Base-by-base conservation (phyloP, 2,113 vertebrate genomes). In the Mormyrus iriodes region DNA sequence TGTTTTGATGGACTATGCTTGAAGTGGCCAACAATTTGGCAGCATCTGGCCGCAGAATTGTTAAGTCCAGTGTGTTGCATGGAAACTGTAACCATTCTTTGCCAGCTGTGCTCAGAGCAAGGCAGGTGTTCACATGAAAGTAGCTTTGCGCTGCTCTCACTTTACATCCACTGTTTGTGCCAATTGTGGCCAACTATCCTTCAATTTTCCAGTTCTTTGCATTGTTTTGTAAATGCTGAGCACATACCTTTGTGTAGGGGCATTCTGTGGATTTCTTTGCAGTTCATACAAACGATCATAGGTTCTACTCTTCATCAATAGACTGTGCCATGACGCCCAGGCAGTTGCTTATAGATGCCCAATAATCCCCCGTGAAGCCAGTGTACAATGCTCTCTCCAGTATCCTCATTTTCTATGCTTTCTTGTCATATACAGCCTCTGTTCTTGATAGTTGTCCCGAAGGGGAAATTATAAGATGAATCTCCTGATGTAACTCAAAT, bases 71-170 rank as follows among this genome's bases (percentile, higher is more conserved):
- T 39, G 69, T 44, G 19, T 27, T 48, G 65, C 51, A 89, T 49
- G 17, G 42, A 90, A 49, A 90, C 85, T 12, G 69, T 86, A 39
- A 89, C 58, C 15, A 84, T 91, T 89, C 87, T n/a, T n/a, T n/a
- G n/a, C n/a, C 89, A 89, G 49, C 88, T 91, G 93, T 93, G 91
- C 91, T 94, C 91, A 5, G 55, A 83, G 87, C 39, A 88, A 48
- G 39, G 21, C 49, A 82, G 48, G 55, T 92, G 89, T 55, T 76
- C 69, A 90, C 86, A 88, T 31, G 27, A 35, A 79, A 88, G 69
- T 85, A 48, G 46, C 88, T 86, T 91, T 19, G 76, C 27, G 88
- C 69, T 73, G 88, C 84, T 31, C 31, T 51, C 88, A 82, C 83
- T 48, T 89, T 89, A 82, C 39, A 6, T 69, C 82, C 53, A 44